These are phyloP conservation scores for Ophioninae sp. DNA, from an alignment of 2,888 invertebrate genomes.

Conservation along the genomic window DNA sequence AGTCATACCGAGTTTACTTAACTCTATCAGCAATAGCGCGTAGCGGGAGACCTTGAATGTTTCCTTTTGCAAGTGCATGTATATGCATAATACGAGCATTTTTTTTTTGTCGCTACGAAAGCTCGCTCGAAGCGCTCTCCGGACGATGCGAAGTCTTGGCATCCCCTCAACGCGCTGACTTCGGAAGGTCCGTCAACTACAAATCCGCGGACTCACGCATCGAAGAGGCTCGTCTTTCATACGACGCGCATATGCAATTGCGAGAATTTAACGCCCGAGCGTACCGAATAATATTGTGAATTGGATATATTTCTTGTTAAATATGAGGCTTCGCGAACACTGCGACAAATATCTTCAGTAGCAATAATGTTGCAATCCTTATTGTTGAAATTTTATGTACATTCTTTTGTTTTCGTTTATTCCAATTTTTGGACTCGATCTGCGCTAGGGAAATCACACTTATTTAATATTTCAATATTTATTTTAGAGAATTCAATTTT, in stretches of 20 bases:
- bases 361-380: not conserved
- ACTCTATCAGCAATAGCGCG: not conserved
- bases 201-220: conserved; percentile 1
- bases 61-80: conserved; percentile 45
- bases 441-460: not conserved
- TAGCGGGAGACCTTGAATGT: conserved; percentile 47
- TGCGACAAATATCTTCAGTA: not conserved
- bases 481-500: not conserved
- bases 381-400: not conserved
- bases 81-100: conserved; percentile 44
- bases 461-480: not conserved
- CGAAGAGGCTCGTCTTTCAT: not conserved
- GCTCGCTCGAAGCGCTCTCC: not conserved
- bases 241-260: not conserved
- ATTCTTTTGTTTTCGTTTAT: not conserved
- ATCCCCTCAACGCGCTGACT: conserved; percentile 2
- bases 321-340: not conserved
- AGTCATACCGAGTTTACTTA: conserved; percentile 1
- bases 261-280: not conserved
- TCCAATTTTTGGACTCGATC: not conserved
- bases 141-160: not conserved
- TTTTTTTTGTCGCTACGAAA: not conserved
- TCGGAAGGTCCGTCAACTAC: not conserved
- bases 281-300: not conserved
- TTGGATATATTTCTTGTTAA: not conserved